A percentile compares a stretch with the other conserved stretches of the same genome.
Conservation (phyloP, 2,888 invertebrate species). For the Drosophila putrida region DNA sequence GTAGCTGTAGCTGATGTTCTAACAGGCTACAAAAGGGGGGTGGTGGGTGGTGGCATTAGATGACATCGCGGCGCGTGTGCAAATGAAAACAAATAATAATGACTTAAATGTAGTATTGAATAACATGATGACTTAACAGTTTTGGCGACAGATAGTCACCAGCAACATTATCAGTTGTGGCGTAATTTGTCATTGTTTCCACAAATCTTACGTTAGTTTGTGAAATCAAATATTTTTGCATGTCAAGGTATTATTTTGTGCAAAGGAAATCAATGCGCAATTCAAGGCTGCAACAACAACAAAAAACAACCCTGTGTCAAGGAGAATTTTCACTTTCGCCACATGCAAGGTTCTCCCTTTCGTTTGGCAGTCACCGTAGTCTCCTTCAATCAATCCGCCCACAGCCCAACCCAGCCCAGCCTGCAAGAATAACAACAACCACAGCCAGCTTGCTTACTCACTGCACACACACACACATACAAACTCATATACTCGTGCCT, state of each 20-base stretch:
- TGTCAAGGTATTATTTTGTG: conserved; percentile 46
- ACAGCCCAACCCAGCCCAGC: conserved; percentile 38
- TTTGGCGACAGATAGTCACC: conserved; percentile 22
- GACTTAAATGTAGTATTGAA: conserved; percentile 29
- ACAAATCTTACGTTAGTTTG: conserved; percentile 32
- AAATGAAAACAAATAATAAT: conserved; percentile 50
- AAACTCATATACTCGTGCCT: not conserved
- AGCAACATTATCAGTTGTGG: conserved; percentile 26
- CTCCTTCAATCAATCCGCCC: conserved; percentile 35
- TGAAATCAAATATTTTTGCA: conserved; percentile 60
- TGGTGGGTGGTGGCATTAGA: not conserved
- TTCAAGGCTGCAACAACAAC: conserved; percentile 45
- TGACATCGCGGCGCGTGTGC: conserved; percentile 48
- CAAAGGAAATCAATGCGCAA: conserved; percentile 32
- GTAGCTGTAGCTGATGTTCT: conserved; percentile 26
- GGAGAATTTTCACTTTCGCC: conserved; percentile 61
- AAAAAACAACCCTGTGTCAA: conserved; percentile 34
- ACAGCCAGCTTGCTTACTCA: conserved; percentile 64
- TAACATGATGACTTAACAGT: conserved; percentile 46
- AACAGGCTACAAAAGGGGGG: conserved; percentile 1
- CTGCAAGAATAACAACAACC: conserved; percentile 31
- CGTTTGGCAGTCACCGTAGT: conserved; percentile 37
- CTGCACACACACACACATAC: conserved; percentile 52
- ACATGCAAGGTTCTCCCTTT: conserved; percentile 64
- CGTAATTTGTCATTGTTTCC: conserved; percentile 42